Conservation (phyloP, 1,140 invertebrate genomes). For the Brachionus rubens region DNA sequence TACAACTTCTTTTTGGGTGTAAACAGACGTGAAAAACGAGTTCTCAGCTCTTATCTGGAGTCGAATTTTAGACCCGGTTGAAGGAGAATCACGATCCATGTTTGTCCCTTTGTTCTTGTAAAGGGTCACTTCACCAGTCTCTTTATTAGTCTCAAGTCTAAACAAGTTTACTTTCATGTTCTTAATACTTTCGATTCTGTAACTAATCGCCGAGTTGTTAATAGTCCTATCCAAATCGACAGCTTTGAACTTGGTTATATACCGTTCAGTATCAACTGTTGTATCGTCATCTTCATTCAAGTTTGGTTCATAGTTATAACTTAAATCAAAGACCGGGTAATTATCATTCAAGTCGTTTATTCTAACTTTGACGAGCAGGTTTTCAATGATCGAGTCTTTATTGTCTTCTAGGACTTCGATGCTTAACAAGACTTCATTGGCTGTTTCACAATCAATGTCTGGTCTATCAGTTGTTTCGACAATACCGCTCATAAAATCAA, state of each 20-base stretch:
- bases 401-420: constrained; percentile 11
- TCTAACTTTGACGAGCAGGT: constrained; percentile 33
- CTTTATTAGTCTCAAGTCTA: neutral
- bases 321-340: constrained; percentile 2
- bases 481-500: neutral
- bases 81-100: constrained; percentile 17
- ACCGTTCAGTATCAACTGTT: neutral
- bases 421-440: constrained; percentile 27
- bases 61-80: neutral
- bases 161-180: neutral
- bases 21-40: neutral
- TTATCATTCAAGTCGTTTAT: constrained; percentile 42
- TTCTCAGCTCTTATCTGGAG: neutral
- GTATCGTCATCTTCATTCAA: constrained; percentile 30
- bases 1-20: constrained; percentile 15
- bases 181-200: neutral
- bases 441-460: constrained; percentile 16
- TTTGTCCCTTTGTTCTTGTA: neutral
- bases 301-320: constrained; percentile 41
- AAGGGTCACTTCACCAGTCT: neutral
- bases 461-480: neutral
- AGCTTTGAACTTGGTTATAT: constrained; percentile 39
- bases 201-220: neutral
- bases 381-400: neutral
- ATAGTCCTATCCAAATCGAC: constrained; percentile 21